phyloP scores from a whole-genome alignment of 2,888 invertebrate species.

The Chalcosyrphus nemorum region DNA sequence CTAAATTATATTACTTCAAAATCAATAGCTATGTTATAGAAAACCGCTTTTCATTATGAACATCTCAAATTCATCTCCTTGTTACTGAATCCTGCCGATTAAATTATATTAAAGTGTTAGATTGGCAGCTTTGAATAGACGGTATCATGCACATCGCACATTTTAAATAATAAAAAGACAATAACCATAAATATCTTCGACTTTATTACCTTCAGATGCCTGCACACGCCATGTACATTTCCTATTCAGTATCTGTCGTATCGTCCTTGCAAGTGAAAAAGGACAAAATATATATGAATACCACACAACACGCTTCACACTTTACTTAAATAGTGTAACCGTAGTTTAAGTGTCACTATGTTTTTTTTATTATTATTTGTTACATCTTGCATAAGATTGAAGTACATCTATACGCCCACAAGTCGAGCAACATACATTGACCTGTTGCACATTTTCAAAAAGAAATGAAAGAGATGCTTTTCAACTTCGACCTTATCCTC shows the following conservation, averaged over 20 bases:
- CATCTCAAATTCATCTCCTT: no score
- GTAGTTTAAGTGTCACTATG: not conserved
- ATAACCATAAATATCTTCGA: not conserved
- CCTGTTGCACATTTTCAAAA: conserved; percentile 19
- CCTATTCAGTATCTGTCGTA: not conserved
- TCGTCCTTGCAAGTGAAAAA: not conserved
- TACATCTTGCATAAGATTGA: not conserved
- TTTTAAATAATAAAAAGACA: not conserved
- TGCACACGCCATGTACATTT: not conserved
- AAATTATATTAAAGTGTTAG: no score
- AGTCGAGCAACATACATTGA: conserved; percentile 1
- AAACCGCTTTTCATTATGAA: no score
- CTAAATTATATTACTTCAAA: no score
- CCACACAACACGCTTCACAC: not conserved
- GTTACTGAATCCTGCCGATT: no score
- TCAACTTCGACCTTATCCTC: conserved; percentile 33
- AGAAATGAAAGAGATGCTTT: not conserved
- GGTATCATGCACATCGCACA: not conserved
- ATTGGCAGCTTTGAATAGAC: no score
- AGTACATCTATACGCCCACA: not conserved
- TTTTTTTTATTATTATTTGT: not conserved
- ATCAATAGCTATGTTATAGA: no score
- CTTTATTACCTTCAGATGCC: not conserved
- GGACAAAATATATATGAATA: not conserved
- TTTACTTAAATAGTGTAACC: not conserved